Evolutionary conservation across 1,140 invertebrate species (phyloP), one percentile per base, ranked within the genome.

Genomic region (Bilobella aurantiaca): DNA sequence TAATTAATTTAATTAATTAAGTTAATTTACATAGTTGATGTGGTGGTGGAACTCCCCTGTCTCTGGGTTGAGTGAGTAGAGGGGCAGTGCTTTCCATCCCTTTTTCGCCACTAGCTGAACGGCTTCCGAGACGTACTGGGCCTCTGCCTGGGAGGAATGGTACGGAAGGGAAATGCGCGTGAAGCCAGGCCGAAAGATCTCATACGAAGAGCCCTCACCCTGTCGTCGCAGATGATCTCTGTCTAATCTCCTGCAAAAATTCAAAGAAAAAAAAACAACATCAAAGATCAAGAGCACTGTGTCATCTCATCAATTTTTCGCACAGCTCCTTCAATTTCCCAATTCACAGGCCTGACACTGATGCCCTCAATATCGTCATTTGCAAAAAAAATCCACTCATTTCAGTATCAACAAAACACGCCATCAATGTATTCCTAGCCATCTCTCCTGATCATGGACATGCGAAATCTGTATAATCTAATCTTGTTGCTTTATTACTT

Each of bases 11-110:
- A 12, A 12, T n/a, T 8, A 5, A 12, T 59, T 3, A 3, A 29
- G 5, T 21, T 12, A 21, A 21, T 29, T 59, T 67, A 81, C 84
- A 46, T 85, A 82, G 74, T 89, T 88, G 0, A 87, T 85, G 74
- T 87, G 85, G 75, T 94, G 91, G 65, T 87, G 82, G 90, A 91
- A 96, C 78, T 93, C 90, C 0, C 88, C 91, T 8, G 89, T 94
- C 75, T 93, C 86, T 2, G 87, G 83, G 76, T 93, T 91, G 14
- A 91, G 81, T 5, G 85, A 82, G 74, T 95, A 95, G 74, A 92
- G 88, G 0, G 91, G 91, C 49, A 96, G 75, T 31, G 95, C 81
- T 74, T 91, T 91, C 89, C 91, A 94, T 0, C 88, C 71, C 78
- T 93, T 85, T 0, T 88, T 86, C 0, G 90, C 90, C 0, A 94